A percentile compares a stretch with the other conserved stretches of the same genome.
Conservation (phyloP, 2,113 vertebrate species). For the Marcusenius ussheri region DNA sequence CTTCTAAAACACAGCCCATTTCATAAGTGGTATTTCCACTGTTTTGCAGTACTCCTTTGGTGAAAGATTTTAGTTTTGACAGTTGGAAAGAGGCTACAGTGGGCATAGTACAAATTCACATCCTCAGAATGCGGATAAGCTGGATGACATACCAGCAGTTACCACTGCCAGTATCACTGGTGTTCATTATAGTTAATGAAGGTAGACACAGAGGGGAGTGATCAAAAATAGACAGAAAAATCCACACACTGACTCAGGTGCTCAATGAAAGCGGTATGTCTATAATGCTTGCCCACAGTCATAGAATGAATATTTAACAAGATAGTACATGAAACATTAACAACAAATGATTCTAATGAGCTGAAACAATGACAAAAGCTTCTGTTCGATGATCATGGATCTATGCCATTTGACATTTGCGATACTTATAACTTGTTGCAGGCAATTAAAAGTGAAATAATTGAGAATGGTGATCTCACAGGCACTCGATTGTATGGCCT, state of each 20-base stretch:
- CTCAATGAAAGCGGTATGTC: neutral
- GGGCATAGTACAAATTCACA: neutral
- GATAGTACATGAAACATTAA: slow-evolving; percentile 1
- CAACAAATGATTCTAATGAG: slow-evolving; percentile 2
- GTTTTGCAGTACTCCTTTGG: neutral
- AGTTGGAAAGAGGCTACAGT: neutral
- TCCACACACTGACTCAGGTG: neutral
- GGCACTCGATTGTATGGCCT: neutral
- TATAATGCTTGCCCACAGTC: neutral
- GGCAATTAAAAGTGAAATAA: slow-evolving; percentile 15
- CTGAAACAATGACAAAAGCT: slow-evolving; percentile 6
- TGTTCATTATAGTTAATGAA: neutral
- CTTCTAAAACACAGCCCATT: neutral
- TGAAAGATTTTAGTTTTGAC: neutral
- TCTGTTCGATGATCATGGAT: slow-evolving; percentile 10
- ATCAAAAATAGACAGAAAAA: neutral
- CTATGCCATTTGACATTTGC: slow-evolving; percentile 3
- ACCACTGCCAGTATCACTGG: neutral
- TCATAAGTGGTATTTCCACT: neutral
- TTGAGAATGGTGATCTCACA: neutral
- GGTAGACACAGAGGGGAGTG: neutral
- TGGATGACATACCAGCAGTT: neutral
- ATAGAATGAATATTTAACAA: slow-evolving; percentile 1
- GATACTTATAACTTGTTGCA: slow-evolving; percentile 8
- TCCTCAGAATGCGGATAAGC: too few relatives aligned